These are phyloP conservation scores for Natator depressus DNA, from an alignment of 2,113 vertebrate species.

Conservation along the genomic window DNA sequence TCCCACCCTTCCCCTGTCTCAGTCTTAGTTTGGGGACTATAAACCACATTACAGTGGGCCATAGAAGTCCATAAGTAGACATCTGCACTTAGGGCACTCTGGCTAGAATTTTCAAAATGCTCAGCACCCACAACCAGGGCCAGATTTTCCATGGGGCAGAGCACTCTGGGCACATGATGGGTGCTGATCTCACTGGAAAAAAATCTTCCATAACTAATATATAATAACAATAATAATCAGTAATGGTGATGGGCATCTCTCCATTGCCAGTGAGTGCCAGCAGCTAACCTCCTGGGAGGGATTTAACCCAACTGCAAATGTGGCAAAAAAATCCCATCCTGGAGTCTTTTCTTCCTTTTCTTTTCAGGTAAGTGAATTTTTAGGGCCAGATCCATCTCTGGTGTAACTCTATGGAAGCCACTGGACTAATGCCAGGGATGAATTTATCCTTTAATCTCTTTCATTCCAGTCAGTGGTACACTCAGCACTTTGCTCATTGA, in stretches of 20 bases:
- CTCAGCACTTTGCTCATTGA: conserved; percentile 4
- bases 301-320: not conserved
- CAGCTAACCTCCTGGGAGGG: not conserved
- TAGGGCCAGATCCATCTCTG: conserved; percentile 24
- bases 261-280: not conserved
- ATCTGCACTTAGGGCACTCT: not conserved
- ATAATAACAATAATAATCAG: not conserved
- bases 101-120: fast-evolving
- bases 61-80: not conserved
- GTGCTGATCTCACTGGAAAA: not conserved
- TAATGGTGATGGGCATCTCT: fast-evolving
- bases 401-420: not conserved
- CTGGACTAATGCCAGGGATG: not conserved
- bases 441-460: conserved; percentile 34
- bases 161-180: fast-evolving
- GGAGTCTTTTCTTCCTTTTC: not conserved
- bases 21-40: not conserved
- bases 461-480: conserved; percentile 34
- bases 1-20: not conserved
- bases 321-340: not conserved
- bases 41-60: not conserved
- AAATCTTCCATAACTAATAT: not conserved
- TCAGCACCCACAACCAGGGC: not conserved
- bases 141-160: fast-evolving
- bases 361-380: not conserved